Evolutionary conservation across 2,797 vertebrate species (phyloP), one percentile per base, ranked within the genome.

Genomic region (Chaenodraco wilsoni): DNA sequence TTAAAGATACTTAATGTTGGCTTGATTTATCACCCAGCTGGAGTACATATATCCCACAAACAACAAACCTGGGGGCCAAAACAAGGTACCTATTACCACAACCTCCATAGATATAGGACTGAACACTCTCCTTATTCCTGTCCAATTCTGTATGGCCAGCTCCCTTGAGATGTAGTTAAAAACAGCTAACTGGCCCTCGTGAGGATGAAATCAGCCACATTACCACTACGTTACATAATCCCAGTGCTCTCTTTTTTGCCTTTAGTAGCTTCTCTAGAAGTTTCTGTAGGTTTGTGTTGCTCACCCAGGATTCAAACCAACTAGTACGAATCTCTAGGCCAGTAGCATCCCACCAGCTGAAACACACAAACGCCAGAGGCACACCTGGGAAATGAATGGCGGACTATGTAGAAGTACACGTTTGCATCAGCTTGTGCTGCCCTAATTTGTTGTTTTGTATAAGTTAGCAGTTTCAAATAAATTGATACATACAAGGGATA

Each of bases 141-240:
- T 69, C 50, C 48, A 56, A n/a, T 43, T 37, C 43, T 41, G 21
- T 41, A 21, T 21, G 15, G n/a, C 59, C 11, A 49, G 45, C 46
- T 72, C 15, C 33, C 55, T 46, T 62, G n/a, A 76, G 59, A 61
- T 65, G 71, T 60, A 12, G 33, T 61, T 46, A 67, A 19, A 62
- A 27, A 56, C 16, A 57, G 31, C 52, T 66, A 54, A 14, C 16
- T 44, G 41, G 21, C 44, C 33, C 19, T 50, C 65, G n/a, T 21
- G 54, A 49, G 69, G 17, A 45, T 72, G n/a, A 78, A 73, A 48
- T 76, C 52, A 76, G 40, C 12, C 52, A 62, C 50, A 67, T 56
- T 37, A 51, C n/a, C 65, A 21, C 43, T 59, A 40, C 57, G 40
- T 48, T 15, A 54, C 31, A 67, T 44, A 49, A 43, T 5, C 27